Base-by-base conservation (phyloP, 64 coral and sea anemone genomes). In the Anthopleura sola region DNA sequence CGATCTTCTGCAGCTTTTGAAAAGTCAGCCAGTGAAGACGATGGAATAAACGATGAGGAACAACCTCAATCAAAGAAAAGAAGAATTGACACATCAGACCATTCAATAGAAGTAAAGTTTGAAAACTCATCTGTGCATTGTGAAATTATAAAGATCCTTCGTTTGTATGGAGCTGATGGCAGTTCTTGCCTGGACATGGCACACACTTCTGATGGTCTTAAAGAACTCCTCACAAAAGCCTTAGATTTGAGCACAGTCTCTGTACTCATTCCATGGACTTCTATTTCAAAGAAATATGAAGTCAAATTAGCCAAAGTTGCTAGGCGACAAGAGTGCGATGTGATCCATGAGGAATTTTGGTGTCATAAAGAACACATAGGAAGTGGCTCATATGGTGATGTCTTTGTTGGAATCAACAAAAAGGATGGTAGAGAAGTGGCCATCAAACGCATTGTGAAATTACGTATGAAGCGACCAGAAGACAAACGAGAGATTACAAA, bases 381-480 rank as follows among this genome's bases (percentile, higher is more conserved):
- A 53, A 7, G 13, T 2, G 50, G 50, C 12, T 53, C 50, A 53
- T 53, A 53, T 17, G 50, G 50, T 53, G 50, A 53, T 53, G 50
- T 53, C 16, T 53, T 53, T 53, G 50, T 53, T 53, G 50, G 50
- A 17, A 53, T 53, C 50, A 53, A 53, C 13, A 53, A 53, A 12
- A 53, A 53, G 16, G 50, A 53, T 53, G 50, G 50, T 18, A 36
- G 53, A 36, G 82, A 84, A 84, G 82, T 84, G 33, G 82, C 82
- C 17, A 32, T 84, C 36, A 84, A 84, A 15, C 47, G 82, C 31
- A 39, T 77, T 84, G 55, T 62, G 48, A 44, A 53, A 14, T 13
- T 12, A 17, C 50, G 50, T 17, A 13, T 17, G 12, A 6, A 53
- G 11, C 50, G 50, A 53, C 12, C 50, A 53, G 12, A 53, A 53